Evolutionary conservation across 2,113 vertebrate species (phyloP).

Genomic region (Pandion haliaetus): DNA sequence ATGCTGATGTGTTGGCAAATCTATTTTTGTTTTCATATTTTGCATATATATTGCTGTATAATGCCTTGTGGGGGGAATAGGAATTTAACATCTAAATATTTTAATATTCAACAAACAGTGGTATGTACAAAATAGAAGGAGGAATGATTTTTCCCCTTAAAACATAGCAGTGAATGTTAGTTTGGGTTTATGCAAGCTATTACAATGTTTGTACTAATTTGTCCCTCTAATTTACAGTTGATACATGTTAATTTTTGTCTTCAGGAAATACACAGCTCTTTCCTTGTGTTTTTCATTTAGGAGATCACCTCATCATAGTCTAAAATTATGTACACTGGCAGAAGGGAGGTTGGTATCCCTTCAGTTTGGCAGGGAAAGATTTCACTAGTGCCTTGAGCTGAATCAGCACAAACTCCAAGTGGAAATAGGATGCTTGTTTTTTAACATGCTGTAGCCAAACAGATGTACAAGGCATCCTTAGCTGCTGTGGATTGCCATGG

Average conservation of each 20-base stretch:
- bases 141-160: neutral
- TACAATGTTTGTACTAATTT: neutral
- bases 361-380: neutral
- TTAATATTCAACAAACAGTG: constrained; percentile 47
- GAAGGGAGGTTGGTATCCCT: neutral
- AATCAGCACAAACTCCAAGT: neutral
- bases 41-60: constrained; percentile 63
- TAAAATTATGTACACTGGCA: neutral
- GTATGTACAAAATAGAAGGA: neutral
- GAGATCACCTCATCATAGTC: neutral
- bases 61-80: constrained; percentile 34
- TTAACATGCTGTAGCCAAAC: neutral
- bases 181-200: neutral
- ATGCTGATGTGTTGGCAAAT: constrained; percentile 55
- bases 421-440: neutral
- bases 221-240: neutral
- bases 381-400: neutral
- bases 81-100: constrained; percentile 40
- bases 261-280: neutral
- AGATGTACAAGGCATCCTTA: neutral
- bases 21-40: constrained; percentile 60
- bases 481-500: neutral
- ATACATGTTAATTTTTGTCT: neutral
- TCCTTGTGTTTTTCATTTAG: neutral
- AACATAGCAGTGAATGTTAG: neutral